Percentiles rank a stretch among this genome's conserved stretches.
Conservation (phyloP, 2,797 vertebrate species). For the Sylvia borin region DNA sequence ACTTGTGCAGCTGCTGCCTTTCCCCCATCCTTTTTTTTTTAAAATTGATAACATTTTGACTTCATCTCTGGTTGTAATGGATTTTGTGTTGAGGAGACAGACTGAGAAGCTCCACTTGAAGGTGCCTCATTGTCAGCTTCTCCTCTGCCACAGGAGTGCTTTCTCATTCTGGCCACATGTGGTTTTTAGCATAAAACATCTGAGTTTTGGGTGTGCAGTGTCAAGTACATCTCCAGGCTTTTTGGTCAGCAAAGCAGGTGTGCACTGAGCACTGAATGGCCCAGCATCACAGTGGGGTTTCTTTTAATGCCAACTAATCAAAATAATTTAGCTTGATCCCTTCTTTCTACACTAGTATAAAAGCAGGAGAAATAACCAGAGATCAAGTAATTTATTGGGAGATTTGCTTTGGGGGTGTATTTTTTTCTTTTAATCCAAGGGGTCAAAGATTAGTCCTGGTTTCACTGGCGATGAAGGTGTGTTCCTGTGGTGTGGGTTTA, state of each 20-base stretch:
- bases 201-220: background rate
- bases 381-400: background rate
- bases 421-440: background rate
- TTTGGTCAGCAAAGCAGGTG: fast-evolving
- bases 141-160: background rate
- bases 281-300: background rate
- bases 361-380: background rate
- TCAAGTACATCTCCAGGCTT: background rate
- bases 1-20: background rate
- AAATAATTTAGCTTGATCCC: background rate
- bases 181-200: background rate
- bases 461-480: background rate
- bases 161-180: background rate
- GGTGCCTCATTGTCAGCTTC: background rate
- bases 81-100: background rate
- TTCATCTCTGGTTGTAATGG: background rate
- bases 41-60: background rate
- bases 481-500: background rate
- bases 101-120: background rate
- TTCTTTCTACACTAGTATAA: background rate
- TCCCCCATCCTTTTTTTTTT: fast-evolving
- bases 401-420: background rate
- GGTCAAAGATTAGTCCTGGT: background rate
- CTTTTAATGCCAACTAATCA: background rate
- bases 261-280: fast-evolving